These are phyloP conservation scores for Ormyrus nitidulus DNA, from an alignment of 2,888 invertebrate genomes.

Conservation along the genomic window DNA sequence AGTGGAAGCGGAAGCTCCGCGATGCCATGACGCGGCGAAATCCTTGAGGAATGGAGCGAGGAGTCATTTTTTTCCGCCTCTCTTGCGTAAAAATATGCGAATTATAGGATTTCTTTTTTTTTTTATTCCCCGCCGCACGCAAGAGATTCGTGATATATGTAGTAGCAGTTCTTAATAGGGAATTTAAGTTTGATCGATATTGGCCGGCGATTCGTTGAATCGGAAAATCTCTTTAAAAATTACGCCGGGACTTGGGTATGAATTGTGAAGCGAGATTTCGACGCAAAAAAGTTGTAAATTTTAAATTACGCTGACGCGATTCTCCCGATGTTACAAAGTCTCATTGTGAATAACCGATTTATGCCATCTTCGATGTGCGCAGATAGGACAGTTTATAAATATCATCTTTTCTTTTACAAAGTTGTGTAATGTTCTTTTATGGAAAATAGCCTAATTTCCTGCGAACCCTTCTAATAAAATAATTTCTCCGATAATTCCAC, in stretches of 20 bases:
- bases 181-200: constrained; percentile 27
- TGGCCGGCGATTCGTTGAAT: background rate
- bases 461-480: too few relatives aligned
- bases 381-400: too few relatives aligned
- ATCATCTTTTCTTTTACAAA: too few relatives aligned
- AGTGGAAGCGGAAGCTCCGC: background rate
- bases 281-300: constrained; percentile 15
- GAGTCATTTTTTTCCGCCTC: constrained; percentile 19
- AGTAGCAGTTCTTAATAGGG: constrained; percentile 4
- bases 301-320: constrained; percentile 18
- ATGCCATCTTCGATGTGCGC: too few relatives aligned
- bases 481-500: too few relatives aligned
- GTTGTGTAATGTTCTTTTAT: too few relatives aligned
- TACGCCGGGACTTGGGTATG: constrained; percentile 5
- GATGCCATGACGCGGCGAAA: constrained; percentile 43
- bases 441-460: too few relatives aligned
- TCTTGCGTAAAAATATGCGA: constrained; percentile 46
- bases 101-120: constrained; percentile 37
- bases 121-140: background rate
- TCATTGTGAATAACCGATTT: background rate
- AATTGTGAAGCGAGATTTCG: background rate
- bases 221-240: constrained; percentile 28
- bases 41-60: constrained; percentile 32
- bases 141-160: constrained; percentile 22
- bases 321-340: background rate